Evolutionary conservation across 2,888 invertebrate genomes (phyloP), one percentile per base, ranked within the genome.

Genomic region (Tipula vernalis): DNA sequence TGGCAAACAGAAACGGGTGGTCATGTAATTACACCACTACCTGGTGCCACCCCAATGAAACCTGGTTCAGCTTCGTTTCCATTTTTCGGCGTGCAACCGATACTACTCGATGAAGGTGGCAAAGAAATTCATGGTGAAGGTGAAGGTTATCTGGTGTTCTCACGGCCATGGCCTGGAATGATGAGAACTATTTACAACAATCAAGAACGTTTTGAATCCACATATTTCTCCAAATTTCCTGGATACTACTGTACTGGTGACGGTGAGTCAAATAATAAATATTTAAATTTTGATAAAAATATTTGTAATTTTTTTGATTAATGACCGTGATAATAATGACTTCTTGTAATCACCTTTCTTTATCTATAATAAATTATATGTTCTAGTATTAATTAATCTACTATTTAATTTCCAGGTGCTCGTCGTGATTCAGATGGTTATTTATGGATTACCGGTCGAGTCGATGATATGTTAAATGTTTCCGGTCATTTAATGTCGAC

Each of bases 1-100:
- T 99, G 99, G 99, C 99, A 99, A 92, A 99, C 99, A 0, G 99
- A 99, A 93, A 99, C 99, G 5, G 99, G 99, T 8, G 99, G 99
- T 0, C 99, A 99, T 92, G 97, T 99, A 28, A 94, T 99, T 85
- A 98, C 99, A 47, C 98, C 99, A 44, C 92, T 99, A 86, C 99
- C 99, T 0, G 99, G 98, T 28, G 98, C 97, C 28, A 98, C 97
- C 1, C 97, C 98, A 13, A 97, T 98, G 95, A 99, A 99, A 92
- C 99, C 99, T 0, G 99, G 99, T 87, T 96, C 99, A 87, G 99
- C 99, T 88, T 95, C 97, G 0, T 97, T 98, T 90, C 99, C 99
- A 88, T 99, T 99, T 94, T 99, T 99, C 91, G 99, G 99, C 18
- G 97, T 99, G 3, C 94, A 96, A 88, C 97, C 99, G 10, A 95